phyloP scores from a whole-genome alignment of 2,113 vertebrate species.

The Cavia porcellus region DNA sequence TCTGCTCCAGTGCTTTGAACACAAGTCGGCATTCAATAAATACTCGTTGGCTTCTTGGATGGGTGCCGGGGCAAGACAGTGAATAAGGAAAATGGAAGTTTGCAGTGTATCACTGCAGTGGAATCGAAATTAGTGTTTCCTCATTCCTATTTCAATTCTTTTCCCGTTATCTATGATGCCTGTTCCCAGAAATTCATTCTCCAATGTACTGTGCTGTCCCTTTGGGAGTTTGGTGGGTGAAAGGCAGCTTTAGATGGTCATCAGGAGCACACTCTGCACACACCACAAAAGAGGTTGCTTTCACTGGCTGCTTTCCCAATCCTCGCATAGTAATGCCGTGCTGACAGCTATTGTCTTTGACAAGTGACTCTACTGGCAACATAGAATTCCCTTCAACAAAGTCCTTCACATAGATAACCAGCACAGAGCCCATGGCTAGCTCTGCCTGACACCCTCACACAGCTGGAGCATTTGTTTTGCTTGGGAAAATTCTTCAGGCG shows the following conservation, averaged over 20 bases:
- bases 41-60: neutral
- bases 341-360: conserved; percentile 83
- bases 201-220: conserved; percentile 65
- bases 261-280: conserved; percentile 50
- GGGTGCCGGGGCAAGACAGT: neutral
- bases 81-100: neutral
- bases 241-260: conserved; percentile 76
- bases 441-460: neutral
- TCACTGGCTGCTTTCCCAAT: conserved; percentile 77
- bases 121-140: conserved; percentile 55
- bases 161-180: neutral
- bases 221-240: conserved; percentile 49
- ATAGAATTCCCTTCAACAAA: conserved; percentile 62
- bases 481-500: conserved; percentile 55
- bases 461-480: neutral
- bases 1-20: neutral
- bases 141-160: conserved; percentile 19
- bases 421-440: neutral
- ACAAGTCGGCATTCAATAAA: neutral
- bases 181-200: conserved; percentile 61
- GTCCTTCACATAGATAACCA: conserved; percentile 42
- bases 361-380: conserved; percentile 80
- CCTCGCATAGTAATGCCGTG: conserved; percentile 69
- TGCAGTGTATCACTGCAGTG: neutral
- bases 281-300: conserved; percentile 78